Percentiles rank a stretch among this genome's conserved stretches.
Evolutionary conservation across 2,888 invertebrate species (phyloP).

Genomic region (Caenorhabditis drosophilae): DNA sequence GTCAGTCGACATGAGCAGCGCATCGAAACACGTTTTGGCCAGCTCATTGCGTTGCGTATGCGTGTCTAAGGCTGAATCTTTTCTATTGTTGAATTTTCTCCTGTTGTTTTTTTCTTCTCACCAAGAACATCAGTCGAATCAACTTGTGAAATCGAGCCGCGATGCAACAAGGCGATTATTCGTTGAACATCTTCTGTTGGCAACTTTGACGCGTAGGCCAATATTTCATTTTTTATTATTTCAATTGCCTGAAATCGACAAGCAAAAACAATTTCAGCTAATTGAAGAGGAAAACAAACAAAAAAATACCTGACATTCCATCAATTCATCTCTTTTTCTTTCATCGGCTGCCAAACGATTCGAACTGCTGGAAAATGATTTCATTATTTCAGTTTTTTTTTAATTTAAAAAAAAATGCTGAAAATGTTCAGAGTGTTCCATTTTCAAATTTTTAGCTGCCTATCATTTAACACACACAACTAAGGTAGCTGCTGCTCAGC

Average conservation of each 20-base stretch:
- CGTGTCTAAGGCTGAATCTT: constrained; percentile 67
- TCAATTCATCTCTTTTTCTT: constrained; percentile 62
- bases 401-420: constrained; percentile 2
- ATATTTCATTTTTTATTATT: constrained; percentile 78
- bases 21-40: constrained; percentile 67
- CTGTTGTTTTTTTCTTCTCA: too few species aligned
- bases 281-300: neutral
- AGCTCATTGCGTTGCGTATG: constrained; percentile 70
- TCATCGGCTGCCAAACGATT: constrained; percentile 63
- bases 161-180: constrained; percentile 83
- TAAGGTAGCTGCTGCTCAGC: too few species aligned
- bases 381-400: neutral
- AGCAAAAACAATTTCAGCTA: too few species aligned
- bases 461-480: too few species aligned
- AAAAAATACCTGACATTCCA: constrained; percentile 62
- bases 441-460: too few species aligned
- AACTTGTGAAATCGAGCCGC: constrained; percentile 78
- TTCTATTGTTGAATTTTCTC: too few species aligned
- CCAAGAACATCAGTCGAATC: constrained; percentile 65
- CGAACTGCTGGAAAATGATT: constrained; percentile 45
- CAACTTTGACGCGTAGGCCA: constrained; percentile 81
- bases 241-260: constrained; percentile 77
- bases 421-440: too few species aligned
- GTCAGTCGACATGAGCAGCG: constrained; percentile 63
- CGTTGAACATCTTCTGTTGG: constrained; percentile 83